Percentiles rank a stretch among this genome's conserved stretches.
These are phyloP conservation scores for Syrista parreyssii DNA, from an alignment of 2,888 invertebrate species.

Conservation along the genomic window DNA sequence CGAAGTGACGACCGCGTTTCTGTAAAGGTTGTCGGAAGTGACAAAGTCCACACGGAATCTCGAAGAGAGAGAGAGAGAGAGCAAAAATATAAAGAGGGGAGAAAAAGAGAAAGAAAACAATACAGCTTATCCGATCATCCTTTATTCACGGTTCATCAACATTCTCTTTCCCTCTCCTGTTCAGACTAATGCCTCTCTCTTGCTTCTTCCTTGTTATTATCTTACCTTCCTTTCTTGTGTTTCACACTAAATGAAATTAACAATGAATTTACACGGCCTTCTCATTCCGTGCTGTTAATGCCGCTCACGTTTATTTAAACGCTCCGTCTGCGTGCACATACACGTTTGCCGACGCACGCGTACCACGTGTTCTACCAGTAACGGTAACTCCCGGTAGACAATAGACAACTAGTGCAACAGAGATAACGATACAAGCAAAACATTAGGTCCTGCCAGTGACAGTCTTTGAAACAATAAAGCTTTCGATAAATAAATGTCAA, in stretches of 20 bases:
- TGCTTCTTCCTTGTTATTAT: conserved; percentile 9
- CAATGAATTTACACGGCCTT: background rate
- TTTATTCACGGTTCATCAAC: background rate
- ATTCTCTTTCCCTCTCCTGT: background rate
- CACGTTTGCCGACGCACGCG: background rate
- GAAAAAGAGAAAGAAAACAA: background rate
- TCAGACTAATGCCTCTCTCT: conserved; percentile 16
- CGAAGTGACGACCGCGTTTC: background rate
- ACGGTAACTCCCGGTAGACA: background rate
- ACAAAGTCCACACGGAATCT: background rate
- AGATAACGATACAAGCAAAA: background rate
- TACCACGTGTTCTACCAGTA: background rate
- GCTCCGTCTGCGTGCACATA: background rate
- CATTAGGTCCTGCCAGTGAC: background rate
- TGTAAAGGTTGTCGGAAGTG: background rate
- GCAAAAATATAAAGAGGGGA: background rate
- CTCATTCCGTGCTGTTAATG: background rate
- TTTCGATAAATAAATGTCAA: background rate
- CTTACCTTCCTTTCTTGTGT: background rate
- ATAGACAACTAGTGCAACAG: background rate
- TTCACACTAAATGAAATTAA: background rate
- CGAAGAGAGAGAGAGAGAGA: background rate
- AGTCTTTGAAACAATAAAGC: background rate
- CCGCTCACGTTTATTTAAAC: background rate
- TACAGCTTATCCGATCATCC: background rate